Evolutionary conservation across 1,140 invertebrate species (phyloP), one percentile per base, ranked within the genome.

Genomic region (Antheraea pernyi): DNA sequence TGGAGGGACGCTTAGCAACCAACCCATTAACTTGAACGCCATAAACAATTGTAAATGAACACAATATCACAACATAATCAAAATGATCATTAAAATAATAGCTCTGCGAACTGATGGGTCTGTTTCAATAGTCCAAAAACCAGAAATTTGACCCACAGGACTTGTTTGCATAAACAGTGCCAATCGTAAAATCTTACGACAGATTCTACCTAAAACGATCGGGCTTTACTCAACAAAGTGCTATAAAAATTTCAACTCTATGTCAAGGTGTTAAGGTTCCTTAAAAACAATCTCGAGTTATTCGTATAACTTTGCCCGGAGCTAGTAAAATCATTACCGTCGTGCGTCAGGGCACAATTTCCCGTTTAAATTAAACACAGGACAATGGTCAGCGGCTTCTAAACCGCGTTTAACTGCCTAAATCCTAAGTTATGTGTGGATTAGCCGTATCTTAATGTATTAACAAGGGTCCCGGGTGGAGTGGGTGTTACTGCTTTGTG

Each of bases 391-490:
- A 89, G 78, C 66, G 75, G 78, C 65, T 66, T 72, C 76, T 77
- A 78, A 83, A 82, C 81, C 82, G 76, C 77, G 75, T 71, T 79
- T 85, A 84, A 87, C 82, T 76, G 78, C 78, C 76, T 81, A 83
- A 77, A 90, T 86, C 88, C 89, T 91, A 91, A 91, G 89, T 91
- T 91, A 91, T 91, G 89, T 80, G 78, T 78, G 84, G 89, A 91
- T 91, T 91, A 91, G 85, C 87, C 80, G 74, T 91, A 91, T 91
- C 89, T 91, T 89, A 89, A 91, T 91, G 88, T 79, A 85, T 91
- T 91, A 89, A 88, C 86, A 80, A 82, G 85, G 86, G 84, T 83
- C 18, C 37, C 19, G 8, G 62, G 7, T 19, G 22, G 61, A 63
- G 19, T 63, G 61, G 16, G 39, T 65, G 63, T 65, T 65, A 37